Evolutionary conservation across 2,113 vertebrate species (phyloP).

Genomic region (Ammodytes marinus): DNA sequence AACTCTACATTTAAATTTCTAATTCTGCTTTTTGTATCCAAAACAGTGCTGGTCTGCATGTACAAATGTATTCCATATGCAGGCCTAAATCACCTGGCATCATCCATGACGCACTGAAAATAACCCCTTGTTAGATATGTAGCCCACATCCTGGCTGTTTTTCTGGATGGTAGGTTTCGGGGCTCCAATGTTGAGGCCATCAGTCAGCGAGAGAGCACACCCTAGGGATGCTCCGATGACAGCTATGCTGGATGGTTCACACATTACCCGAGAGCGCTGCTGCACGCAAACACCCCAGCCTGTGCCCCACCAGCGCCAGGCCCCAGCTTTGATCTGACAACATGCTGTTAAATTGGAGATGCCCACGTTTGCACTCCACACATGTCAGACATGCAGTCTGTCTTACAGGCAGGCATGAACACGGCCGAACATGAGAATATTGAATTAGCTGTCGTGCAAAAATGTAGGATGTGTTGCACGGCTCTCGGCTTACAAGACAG

Average conservation of each 20-base stretch:
- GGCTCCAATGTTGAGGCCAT: conserved; percentile 46
- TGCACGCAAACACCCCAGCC: conserved; percentile 50
- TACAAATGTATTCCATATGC: neutral
- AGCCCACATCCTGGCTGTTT: conserved; percentile 46
- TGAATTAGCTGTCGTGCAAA: conserved; percentile 77
- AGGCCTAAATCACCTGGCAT: neutral
- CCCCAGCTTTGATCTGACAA: conserved; percentile 77
- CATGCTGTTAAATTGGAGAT: conserved; percentile 67
- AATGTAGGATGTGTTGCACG: conserved; percentile 31
- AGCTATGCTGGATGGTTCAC: conserved; percentile 71
- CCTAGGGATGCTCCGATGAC: conserved; percentile 55
- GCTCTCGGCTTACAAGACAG: conserved; percentile 51
- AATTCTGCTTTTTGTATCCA: neutral
- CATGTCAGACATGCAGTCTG: conserved; percentile 65
- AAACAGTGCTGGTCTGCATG: neutral
- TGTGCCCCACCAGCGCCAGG: conserved; percentile 45
- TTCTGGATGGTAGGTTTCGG: conserved; percentile 28
- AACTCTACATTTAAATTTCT: neutral
- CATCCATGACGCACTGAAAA: conserved; percentile 10
- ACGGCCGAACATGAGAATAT: conserved; percentile 66
- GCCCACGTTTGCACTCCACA: conserved; percentile 43
- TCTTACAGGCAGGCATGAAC: conserved; percentile 59
- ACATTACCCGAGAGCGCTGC: conserved; percentile 57
- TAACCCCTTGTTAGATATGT: conserved; percentile 27
- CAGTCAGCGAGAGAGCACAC: conserved; percentile 60